These are phyloP conservation scores for Aldrovandia affinis DNA, from an alignment of 2,797 vertebrate species.

Conservation along the genomic window DNA sequence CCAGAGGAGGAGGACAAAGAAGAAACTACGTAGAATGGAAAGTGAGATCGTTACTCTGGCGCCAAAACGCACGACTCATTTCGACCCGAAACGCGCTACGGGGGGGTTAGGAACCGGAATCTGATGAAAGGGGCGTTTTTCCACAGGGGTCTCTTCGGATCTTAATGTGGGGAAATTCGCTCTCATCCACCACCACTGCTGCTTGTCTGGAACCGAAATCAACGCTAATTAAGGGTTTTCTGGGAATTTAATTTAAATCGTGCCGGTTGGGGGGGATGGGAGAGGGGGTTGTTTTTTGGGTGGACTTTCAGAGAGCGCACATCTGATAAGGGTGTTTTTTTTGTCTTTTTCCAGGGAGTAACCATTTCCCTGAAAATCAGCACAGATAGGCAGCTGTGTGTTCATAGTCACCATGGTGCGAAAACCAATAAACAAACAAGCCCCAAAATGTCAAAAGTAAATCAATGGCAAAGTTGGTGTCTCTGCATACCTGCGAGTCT, in stretches of 20 bases:
- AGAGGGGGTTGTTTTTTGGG: not conserved
- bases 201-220: not conserved
- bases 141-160: not conserved
- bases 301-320: constrained; percentile 26
- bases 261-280: not conserved
- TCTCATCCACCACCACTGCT: not conserved
- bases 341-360: constrained; percentile 31
- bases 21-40: constrained; percentile 3
- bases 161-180: not conserved
- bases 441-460: constrained; percentile 18
- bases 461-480: not conserved
- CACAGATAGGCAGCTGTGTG: constrained; percentile 34
- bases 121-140: not conserved
- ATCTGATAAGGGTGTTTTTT: constrained; percentile 33
- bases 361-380: constrained; percentile 37
- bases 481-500: not conserved
- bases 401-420: constrained; percentile 68
- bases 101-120: too few species aligned
- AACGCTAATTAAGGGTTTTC: not conserved
- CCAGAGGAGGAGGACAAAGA: not conserved
- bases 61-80: not conserved
- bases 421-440: constrained; percentile 62
- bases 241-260: not conserved
- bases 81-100: too few species aligned
- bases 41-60: not conserved